These are phyloP conservation scores for Macrophya annulata DNA, from an alignment of 2,888 invertebrate genomes.

Conservation along the genomic window DNA sequence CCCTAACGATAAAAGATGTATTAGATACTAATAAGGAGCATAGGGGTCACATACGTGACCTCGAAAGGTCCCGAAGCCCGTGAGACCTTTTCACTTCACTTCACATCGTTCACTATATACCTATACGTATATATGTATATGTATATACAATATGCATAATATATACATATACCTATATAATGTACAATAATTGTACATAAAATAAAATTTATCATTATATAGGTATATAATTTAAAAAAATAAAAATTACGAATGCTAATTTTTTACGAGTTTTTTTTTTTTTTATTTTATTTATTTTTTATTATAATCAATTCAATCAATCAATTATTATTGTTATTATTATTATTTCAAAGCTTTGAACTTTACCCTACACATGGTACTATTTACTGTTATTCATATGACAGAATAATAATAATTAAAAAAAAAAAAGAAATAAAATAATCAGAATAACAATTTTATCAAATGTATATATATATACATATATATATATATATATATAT, in stretches of 20 bases:
- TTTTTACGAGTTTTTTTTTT: background rate
- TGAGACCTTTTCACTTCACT: conserved; percentile 18
- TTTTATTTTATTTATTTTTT: background rate
- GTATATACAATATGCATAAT: background rate
- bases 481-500: too few species aligned
- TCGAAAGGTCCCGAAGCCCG: conserved; percentile 15
- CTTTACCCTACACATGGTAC: background rate
- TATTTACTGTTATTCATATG: too few species aligned
- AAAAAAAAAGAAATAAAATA: too few species aligned
- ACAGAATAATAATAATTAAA: background rate
- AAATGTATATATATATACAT: too few species aligned
- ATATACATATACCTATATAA: background rate
- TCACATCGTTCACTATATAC: background rate
- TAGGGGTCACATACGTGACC: conserved; percentile 32
- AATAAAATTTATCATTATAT: background rate
- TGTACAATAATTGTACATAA: background rate
- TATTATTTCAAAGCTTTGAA: background rate
- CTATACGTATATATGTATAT: background rate
- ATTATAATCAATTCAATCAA: background rate
- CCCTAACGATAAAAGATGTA: conserved; percentile 15
- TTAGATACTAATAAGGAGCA: conserved; percentile 20
- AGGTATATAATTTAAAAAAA: too few species aligned
- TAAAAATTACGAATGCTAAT: background rate
- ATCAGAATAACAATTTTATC: background rate
- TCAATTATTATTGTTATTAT: background rate